Evolutionary conservation across 2,797 vertebrate genomes (phyloP), one percentile per base, ranked within the genome.

Genomic region (Alectoris magna): DNA sequence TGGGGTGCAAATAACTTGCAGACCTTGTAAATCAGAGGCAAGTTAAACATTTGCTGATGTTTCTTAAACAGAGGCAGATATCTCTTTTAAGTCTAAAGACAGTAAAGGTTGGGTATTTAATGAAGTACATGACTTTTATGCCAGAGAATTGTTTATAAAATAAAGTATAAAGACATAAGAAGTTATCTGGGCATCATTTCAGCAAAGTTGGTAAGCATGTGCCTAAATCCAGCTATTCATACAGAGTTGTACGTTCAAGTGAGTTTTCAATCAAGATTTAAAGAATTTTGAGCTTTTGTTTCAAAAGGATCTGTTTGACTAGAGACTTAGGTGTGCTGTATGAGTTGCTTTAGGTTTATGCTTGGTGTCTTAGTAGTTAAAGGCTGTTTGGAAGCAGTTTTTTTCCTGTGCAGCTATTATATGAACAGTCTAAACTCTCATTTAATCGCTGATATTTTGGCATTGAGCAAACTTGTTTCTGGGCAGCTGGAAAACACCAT

Each of bases 371-470:
- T 80, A 67, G 4, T 29, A 58, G 63, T 44, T 83, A 41, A 36
- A 44, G 9, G 75, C 79, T 93, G 60, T 56, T 71, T 53, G 48
- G 11, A 29, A 41, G 48, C 4, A 13, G 13, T 64, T 49, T 39
- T 70, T 49, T 63, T 27, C 9, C n/a, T 75, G 31, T 34, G 60
- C 26, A 56, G 51, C 84, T 82, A 53, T 67, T 74, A 43, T 23
- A 12, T 34, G 44, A 93, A 49, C 10, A 53, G 44, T 73, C 16
- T 60, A 49, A 63, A 16, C 7, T 88, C 51, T 58, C 70, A 73
- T 79, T 84, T 88, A 90, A 94, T 95, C 64, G 71, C 56, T 83
- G 19, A 38, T 81, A 56, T 48, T 78, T 70, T 81, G 63, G 74
- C 64, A 88, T 3, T 78, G 59, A 81, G 17, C 26, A 79, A 46